Evolutionary conservation across 1,140 invertebrate genomes (phyloP).

Genomic region (Drosophila rufa): DNA sequence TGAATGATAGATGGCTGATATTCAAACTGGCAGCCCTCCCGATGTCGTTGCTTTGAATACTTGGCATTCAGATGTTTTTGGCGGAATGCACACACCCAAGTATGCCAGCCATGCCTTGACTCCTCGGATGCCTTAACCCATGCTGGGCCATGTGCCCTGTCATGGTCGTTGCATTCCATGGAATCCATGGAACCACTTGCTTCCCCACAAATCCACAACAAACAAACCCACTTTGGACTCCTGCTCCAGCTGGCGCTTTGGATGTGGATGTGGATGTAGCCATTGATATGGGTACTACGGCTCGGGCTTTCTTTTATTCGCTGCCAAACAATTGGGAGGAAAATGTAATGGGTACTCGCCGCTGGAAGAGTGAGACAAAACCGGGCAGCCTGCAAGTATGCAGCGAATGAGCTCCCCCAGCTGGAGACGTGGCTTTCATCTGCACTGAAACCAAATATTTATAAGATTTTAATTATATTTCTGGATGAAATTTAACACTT

Average conservation of each 20-base stretch:
- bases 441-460: conserved; percentile 10
- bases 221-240: conserved; percentile 55
- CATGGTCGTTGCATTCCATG: conserved; percentile 52
- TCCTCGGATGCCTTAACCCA: conserved; percentile 32
- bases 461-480: too few species aligned
- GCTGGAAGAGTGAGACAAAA: conserved; percentile 59
- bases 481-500: neutral
- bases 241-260: conserved; percentile 1
- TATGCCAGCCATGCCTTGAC: conserved; percentile 36
- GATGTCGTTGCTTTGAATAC: conserved; percentile 43
- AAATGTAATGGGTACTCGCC: conserved; percentile 65
- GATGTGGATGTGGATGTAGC: conserved; percentile 6
- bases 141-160: conserved; percentile 38
- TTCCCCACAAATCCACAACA: conserved; percentile 19
- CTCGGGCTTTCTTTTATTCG: conserved; percentile 61
- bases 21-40: conserved; percentile 6
- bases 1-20: conserved; percentile 47
- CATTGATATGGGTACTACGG: conserved; percentile 24
- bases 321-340: conserved; percentile 63
- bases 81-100: conserved; percentile 41
- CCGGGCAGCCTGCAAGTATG: conserved; percentile 39
- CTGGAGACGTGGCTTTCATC: conserved; percentile 8
- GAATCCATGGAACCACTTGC: conserved; percentile 38
- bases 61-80: conserved; percentile 64
- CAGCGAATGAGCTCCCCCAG: conserved; percentile 28